A percentile compares a stretch with the other conserved stretches of the same genome.
Conservation (phyloP, 1,140 invertebrate genomes). For the Drosophila carrolli region DNA sequence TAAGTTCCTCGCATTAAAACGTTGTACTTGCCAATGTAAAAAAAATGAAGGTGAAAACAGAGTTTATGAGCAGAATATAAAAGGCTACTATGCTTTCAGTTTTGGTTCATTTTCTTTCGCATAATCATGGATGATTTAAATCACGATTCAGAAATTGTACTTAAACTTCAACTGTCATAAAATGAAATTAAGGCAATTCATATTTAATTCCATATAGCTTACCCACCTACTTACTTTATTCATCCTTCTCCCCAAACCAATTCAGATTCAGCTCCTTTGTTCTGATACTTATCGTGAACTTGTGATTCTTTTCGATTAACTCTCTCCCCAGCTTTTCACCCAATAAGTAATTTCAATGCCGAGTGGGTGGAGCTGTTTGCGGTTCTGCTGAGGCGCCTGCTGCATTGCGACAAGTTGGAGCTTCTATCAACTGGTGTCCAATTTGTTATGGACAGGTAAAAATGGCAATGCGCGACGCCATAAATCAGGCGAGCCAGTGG, state of each 20-base stretch:
- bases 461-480: slow-evolving; percentile 69
- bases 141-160: not conserved
- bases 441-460: slow-evolving; percentile 80
- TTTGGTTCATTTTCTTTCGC: not conserved
- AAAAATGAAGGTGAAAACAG: not conserved
- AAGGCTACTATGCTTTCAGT: not conserved
- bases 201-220: too few relatives aligned
- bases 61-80: not conserved
- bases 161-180: too few relatives aligned
- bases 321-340: not conserved
- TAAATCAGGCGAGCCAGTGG: slow-evolving; percentile 59
- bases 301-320: slow-evolving; percentile 39
- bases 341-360: slow-evolving; percentile 4
- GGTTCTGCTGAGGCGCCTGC: slow-evolving; percentile 31
- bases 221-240: too few relatives aligned
- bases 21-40: not conserved
- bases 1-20: not conserved
- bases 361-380: not conserved
- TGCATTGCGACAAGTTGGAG: slow-evolving; percentile 76
- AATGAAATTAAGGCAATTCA: too few relatives aligned
- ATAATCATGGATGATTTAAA: too few relatives aligned
- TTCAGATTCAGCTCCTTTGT: not conserved
- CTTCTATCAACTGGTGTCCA: slow-evolving; percentile 79
- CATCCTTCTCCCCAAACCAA: not conserved
- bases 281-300: slow-evolving; percentile 12